These are phyloP conservation scores for Lasioglossum leucozonium DNA, from an alignment of 2,888 invertebrate species.

Conservation along the genomic window DNA sequence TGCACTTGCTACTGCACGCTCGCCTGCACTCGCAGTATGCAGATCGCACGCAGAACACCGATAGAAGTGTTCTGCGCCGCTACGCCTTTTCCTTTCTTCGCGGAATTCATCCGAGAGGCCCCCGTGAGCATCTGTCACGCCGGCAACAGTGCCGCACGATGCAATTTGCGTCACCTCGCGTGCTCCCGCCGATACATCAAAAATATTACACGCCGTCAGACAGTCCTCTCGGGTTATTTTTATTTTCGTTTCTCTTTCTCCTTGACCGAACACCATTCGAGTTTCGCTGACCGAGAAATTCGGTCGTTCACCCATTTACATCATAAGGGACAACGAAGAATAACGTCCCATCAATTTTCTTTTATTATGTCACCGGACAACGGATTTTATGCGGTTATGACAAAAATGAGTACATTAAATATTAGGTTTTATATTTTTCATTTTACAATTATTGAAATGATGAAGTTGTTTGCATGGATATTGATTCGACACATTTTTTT, in stretches of 20 bases:
- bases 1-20: conserved; percentile 58
- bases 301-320: neutral
- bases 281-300: conserved; percentile 7
- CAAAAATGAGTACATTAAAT: neutral
- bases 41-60: conserved; percentile 47
- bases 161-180: neutral
- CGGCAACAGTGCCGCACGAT: neutral
- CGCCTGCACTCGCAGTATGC: conserved; percentile 62
- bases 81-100: conserved; percentile 33
- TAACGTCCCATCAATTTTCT: neutral
- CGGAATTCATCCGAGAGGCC: conserved; percentile 6
- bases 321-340: neutral
- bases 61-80: conserved; percentile 17
- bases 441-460: no score
- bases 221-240: neutral
- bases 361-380: neutral
- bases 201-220: neutral
- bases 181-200: conserved; percentile 10
- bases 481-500: no score
- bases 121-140: conserved; percentile 11
- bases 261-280: neutral
- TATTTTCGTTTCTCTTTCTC: neutral
- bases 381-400: neutral
- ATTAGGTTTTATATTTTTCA: no score
- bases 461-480: no score